Evolutionary conservation across 23 tunicate species (phyloP).

Genomic region (Ciona savignyi): DNA sequence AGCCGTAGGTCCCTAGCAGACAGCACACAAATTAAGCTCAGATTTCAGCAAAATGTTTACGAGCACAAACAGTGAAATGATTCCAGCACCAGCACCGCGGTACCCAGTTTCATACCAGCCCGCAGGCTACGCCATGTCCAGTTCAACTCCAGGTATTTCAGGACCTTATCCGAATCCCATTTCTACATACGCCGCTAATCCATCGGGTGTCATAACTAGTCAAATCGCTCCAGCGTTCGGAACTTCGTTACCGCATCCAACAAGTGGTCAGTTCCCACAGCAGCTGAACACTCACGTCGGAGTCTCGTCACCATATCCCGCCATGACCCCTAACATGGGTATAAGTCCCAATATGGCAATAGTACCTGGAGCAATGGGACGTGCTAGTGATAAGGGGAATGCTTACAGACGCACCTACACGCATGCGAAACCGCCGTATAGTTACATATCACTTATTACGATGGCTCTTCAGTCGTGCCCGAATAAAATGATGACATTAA

Average conservation of each 20-base stretch:
- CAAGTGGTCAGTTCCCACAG: conserved; percentile 26
- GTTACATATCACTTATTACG: conserved; percentile 86
- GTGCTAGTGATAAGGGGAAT: conserved; percentile 26
- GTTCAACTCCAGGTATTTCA: conserved; percentile 19
- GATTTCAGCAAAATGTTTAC: neutral
- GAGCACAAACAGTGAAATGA: conserved; percentile 20
- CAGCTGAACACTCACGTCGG: conserved; percentile 33
- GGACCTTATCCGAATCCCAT: conserved; percentile 27
- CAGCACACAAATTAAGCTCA: neutral
- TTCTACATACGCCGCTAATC: conserved; percentile 23
- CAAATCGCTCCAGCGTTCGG: conserved; percentile 42
- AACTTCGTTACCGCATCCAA: conserved; percentile 23
- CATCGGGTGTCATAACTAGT: conserved; percentile 30
- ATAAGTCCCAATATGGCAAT: conserved; percentile 77
- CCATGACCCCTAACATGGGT: conserved; percentile 68
- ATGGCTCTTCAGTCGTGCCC: conserved; percentile 89
- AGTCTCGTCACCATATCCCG: conserved; percentile 41
- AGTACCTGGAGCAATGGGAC: conserved; percentile 44
- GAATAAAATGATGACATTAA: conserved; percentile 92
- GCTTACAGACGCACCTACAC: conserved; percentile 78
- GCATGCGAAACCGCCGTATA: conserved; percentile 92
- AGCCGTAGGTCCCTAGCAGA: neutral
- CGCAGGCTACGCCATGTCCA: conserved; percentile 14
- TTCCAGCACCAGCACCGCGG: conserved; percentile 59
- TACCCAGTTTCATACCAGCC: conserved; percentile 72